Evolutionary conservation across 2,113 vertebrate species (phyloP).

Genomic region (Donacobius atricapilla): DNA sequence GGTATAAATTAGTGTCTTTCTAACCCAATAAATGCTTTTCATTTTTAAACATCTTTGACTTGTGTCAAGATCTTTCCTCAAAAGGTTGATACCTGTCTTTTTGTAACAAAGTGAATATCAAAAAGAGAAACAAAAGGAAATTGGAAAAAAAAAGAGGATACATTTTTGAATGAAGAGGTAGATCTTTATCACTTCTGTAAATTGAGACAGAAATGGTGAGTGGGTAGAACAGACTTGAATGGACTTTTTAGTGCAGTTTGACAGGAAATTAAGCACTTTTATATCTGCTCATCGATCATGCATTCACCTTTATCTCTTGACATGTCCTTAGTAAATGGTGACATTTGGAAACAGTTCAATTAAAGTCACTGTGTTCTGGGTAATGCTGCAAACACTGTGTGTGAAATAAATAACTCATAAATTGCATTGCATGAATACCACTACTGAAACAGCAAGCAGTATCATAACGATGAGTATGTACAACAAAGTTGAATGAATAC

Average conservation of each 20-base stretch:
- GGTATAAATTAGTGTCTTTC: neutral
- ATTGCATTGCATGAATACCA: neutral
- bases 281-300: constrained; percentile 61
- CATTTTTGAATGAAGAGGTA: neutral
- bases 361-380: constrained; percentile 45
- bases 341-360: constrained; percentile 67
- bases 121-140: neutral
- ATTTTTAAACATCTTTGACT: neutral
- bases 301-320: constrained; percentile 66
- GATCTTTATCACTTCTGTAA: neutral
- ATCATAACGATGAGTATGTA: neutral
- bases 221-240: neutral
- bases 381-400: neutral
- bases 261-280: constrained; percentile 61
- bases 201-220: neutral
- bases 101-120: neutral
- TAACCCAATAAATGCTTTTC: neutral
- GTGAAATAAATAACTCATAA: constrained; percentile 29
- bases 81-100: neutral
- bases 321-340: constrained; percentile 54
- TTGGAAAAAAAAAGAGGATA: neutral
- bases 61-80: neutral
- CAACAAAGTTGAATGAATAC: neutral
- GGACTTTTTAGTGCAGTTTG: constrained; percentile 25
- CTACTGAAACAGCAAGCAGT: neutral